Percentiles rank a stretch among this genome's conserved stretches.
Evolutionary conservation across 2,113 vertebrate species (phyloP).

Genomic region (Seriola dumerili): DNA sequence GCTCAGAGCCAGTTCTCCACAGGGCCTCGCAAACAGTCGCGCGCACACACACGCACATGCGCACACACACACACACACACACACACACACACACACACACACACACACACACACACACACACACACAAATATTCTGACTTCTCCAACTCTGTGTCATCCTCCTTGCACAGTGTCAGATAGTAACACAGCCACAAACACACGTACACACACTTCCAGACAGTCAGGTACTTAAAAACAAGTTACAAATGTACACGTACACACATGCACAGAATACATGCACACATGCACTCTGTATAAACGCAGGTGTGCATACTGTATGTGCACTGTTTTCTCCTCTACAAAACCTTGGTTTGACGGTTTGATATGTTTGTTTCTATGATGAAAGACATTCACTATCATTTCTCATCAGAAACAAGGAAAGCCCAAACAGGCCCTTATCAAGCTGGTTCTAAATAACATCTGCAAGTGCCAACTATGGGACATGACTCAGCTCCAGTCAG

Average conservation of each 20-base stretch:
- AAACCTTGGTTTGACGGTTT: conserved; percentile 35
- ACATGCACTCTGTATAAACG: conserved; percentile 4
- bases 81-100: conserved; percentile 21
- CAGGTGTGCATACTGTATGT: neutral
- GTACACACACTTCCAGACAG: conserved; percentile 9
- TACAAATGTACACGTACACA: conserved; percentile 7
- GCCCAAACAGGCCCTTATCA: conserved; percentile 72
- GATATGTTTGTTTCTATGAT: conserved; percentile 59
- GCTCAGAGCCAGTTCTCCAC: conserved; percentile 64
- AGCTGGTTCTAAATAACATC: conserved; percentile 52
- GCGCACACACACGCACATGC: neutral
- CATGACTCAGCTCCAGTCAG: conserved; percentile 62
- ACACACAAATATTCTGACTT: conserved; percentile 18
- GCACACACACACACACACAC: conserved; percentile 20
- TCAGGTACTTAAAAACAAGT: conserved; percentile 18
- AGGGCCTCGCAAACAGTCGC: conserved; percentile 60
- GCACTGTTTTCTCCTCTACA: neutral
- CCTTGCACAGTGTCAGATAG: conserved; percentile 39
- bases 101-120: conserved; percentile 18
- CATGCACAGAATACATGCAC: conserved; percentile 5
- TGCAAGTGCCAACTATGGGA: conserved; percentile 47
- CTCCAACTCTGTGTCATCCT: conserved; percentile 56
- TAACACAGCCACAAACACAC: conserved; percentile 32
- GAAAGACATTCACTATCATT: conserved; percentile 53
- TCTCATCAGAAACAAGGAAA: conserved; percentile 64